Base-by-base conservation (phyloP, 1,140 invertebrate genomes). In the Homarus americanus region DNA sequence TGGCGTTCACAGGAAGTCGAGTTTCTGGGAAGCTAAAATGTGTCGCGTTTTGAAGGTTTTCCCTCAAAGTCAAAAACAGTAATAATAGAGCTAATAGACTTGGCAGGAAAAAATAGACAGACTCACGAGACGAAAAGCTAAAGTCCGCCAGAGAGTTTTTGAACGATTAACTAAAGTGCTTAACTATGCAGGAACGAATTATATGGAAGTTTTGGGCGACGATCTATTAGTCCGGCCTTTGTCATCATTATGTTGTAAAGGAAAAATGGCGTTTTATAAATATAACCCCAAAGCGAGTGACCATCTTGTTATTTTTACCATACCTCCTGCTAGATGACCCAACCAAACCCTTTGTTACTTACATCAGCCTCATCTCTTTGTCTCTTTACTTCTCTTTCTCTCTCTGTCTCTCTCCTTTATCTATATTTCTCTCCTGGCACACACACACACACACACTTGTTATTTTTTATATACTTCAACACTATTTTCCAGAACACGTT, bases 321-420 rank as follows among this genome's bases (percentile, higher is more conserved):
- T 24, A 12, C 12, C 5, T 32, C n/a, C 7, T 9, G 24, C 5
- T 63, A 69, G 63, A 69, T 69, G n/a, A 69, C 63, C 63, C 63
- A n/a, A n/a, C 63, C n/a, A 7, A 24, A 7, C 2, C 32, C 63
- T 69, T 69, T 69, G 63, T 69, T 4, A 63, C 15, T 49, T 20
- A 20, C 58, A 28, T 69, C 63, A 28, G 28, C 76, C 44, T 49
- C 36, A 9, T 79, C 76, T 10, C 41, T 79, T n/a, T 79, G 17
- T 79, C 38, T 79, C 76, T 75, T 32, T 75, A 24, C 34, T 36
- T 75, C 72, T 75, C 72, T 75, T 32, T 78, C 34, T 78, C 75
- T 40, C 75, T 78, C 10, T 41, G n/a, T 28, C 20, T 28, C 76
- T 72, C 66, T 72, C 66, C 66, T 72, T 24, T 72, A 5, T 72